Base-by-base conservation (phyloP, 2,888 invertebrate species). In the Ichneumon xanthorius region DNA sequence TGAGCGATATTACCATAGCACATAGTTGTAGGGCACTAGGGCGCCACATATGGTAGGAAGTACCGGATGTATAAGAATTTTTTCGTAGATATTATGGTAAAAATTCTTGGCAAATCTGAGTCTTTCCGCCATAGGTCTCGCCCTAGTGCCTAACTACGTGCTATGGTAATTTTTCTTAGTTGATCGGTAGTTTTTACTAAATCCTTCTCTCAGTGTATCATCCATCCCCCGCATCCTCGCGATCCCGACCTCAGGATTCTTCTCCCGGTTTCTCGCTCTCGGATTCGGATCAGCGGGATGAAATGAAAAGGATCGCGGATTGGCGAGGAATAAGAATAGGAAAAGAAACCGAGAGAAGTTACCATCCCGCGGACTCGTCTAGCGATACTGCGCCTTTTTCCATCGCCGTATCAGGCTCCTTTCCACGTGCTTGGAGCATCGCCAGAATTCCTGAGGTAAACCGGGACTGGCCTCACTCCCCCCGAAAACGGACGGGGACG, bases 381-480 rank as follows among this genome's bases (percentile, higher is more conserved):
- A 63, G 30, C 30, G 63, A 26, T 63, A 30, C 16, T 63, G 63
- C 63, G 63, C 63, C 63, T 63, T 63, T 63, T 63, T 63, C 63
- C 65, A 33, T 33, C 50, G 4, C 14, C n/a, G 26, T 22, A 19
- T n/a, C 53, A 55, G 53, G 48, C 55, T 77, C 40, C 68, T 77
- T 71, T 77, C 77, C 76, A 71, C 71, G 82, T 82, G 73, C 71
- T 82, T 82, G 82, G 82, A 76, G 53, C 61, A 26, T n/a, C 40
- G 82, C 82, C 82, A 82, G 77, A 82, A 82, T 77, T 77, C 67
- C 53, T 77, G 82, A 77, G 77, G 82, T 82, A 58, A 82, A 70
- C 81, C 76, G 61, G 63, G 26, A 68, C 75, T 75, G 61, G 67
- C 68, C 75, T 48, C 67, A 50, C 48, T 37, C 53, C 72, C 19